phyloP scores from a whole-genome alignment of 2,888 invertebrate genomes.

The Rotaria magnacalcarata region DNA sequence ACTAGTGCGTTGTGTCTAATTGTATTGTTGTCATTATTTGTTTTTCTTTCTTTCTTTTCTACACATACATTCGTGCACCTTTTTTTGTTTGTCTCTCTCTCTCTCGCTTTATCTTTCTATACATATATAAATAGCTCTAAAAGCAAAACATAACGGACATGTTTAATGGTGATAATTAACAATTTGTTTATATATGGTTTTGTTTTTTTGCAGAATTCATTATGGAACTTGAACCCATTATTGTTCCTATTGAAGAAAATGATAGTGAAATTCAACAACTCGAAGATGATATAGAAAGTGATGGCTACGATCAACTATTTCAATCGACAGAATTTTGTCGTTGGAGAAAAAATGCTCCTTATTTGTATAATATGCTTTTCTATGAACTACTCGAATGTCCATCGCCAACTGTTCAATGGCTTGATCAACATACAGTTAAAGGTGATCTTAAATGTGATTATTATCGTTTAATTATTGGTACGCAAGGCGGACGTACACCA shows the following conservation, averaged over 20 bases:
- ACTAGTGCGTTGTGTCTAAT: not conserved
- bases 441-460: not conserved
- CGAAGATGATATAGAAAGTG: slow-evolving; percentile 10
- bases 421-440: not conserved
- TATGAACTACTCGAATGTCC: slow-evolving; percentile 32
- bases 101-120: too few relatives aligned
- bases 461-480: slow-evolving; percentile 9
- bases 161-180: slow-evolving; percentile 17
- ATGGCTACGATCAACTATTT: not conserved
- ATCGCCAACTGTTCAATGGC: slow-evolving; percentile 24
- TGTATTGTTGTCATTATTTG: slow-evolving; percentile 11
- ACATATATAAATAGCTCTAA: not conserved
- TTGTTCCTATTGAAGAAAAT: not conserved
- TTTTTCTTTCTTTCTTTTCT: not conserved
- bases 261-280: not conserved
- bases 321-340: not conserved
- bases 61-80: not conserved
- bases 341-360: slow-evolving; percentile 27
- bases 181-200: slow-evolving; percentile 3
- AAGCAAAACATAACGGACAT: not conserved
- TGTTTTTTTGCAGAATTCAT: not conserved
- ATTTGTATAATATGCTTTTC: slow-evolving; percentile 19
- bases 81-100: not conserved
- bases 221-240: not conserved
- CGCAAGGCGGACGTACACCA: slow-evolving; percentile 22